These are phyloP conservation scores for Trachythela sp. DNA, from an alignment of 64 coral and sea anemone genomes.

Conservation along the genomic window DNA sequence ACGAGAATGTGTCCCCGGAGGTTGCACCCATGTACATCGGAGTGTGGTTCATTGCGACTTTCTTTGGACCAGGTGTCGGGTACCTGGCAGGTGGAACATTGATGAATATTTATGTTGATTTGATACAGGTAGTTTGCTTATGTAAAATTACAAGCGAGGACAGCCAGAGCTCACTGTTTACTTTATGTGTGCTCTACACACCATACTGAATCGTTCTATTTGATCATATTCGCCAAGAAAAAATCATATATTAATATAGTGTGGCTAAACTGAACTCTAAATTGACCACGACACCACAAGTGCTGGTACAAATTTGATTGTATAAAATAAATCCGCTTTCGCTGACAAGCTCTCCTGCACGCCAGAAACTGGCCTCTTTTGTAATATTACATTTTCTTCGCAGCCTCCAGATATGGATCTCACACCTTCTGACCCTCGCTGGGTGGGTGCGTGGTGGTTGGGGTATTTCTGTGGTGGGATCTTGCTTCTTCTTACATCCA, in stretches of 20 bases:
- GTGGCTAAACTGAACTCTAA: no score
- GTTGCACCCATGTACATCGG: slow-evolving; percentile 95
- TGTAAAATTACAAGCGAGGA: no score
- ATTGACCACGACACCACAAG: no score
- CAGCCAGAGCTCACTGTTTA: no score
- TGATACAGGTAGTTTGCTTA: slow-evolving; percentile 46
- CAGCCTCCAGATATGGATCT: slow-evolving; percentile 91
- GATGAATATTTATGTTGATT: slow-evolving; percentile 89
- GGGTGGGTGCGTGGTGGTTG: slow-evolving; percentile 99
- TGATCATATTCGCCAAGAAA: no score
- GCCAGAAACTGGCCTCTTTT: neutral
- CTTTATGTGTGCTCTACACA: no score
- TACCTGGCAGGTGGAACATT: slow-evolving; percentile 93
- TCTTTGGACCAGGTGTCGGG: slow-evolving; percentile 95
- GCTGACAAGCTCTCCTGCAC: no score
- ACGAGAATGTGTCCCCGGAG: slow-evolving; percentile 87
- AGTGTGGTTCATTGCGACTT: slow-evolving; percentile 87
- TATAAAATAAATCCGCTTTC: no score
- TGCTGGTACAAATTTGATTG: no score
- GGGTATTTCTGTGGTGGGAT: slow-evolving; percentile 91
- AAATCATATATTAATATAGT: no score
- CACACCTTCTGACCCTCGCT: slow-evolving; percentile 95
- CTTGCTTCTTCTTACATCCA: slow-evolving; percentile 63
- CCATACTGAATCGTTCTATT: no score
- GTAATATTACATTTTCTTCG: neutral